Evolutionary conservation across 2,888 invertebrate species (phyloP).

Genomic region (Choristoneura rosaceana): DNA sequence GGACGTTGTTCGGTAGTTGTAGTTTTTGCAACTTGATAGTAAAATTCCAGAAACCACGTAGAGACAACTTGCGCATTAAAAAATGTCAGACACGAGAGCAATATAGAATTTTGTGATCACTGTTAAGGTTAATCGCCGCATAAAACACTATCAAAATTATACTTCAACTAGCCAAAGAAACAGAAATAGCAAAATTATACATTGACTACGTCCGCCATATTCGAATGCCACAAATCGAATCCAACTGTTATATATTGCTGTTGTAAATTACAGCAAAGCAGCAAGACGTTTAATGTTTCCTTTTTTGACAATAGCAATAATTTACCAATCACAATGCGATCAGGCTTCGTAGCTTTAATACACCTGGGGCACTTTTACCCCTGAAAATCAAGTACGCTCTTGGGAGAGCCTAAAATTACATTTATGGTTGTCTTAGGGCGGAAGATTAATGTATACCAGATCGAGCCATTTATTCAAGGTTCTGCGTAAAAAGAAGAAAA

Average conservation of each 20-base stretch:
- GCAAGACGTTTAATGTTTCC: neutral
- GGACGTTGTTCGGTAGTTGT: too few relatives aligned
- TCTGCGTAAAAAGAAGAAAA: neutral
- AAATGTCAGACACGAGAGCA: too few relatives aligned
- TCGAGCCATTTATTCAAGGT: neutral
- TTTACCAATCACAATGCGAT: conserved; percentile 1
- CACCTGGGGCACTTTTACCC: neutral
- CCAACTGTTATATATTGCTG: neutral
- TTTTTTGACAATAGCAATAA: neutral
- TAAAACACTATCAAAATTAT: too few relatives aligned
- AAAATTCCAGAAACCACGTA: too few relatives aligned
- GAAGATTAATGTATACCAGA: conserved; percentile 17
- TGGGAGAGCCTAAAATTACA: conserved; percentile 9
- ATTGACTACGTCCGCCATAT: too few relatives aligned
- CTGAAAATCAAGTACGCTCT: conserved; percentile 1
- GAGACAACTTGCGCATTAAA: too few relatives aligned
- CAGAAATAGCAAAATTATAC: too few relatives aligned
- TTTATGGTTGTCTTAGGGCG: neutral
- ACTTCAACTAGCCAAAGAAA: too few relatives aligned
- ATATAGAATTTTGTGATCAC: too few relatives aligned
- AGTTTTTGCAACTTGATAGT: too few relatives aligned
- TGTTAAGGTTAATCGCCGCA: too few relatives aligned
- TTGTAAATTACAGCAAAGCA: neutral
- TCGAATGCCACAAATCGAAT: too few relatives aligned
- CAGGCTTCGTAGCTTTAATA: conserved; percentile 1